Evolutionary conservation across 2,888 invertebrate genomes (phyloP).

Genomic region (Cataglyphis rosenhaueri): DNA sequence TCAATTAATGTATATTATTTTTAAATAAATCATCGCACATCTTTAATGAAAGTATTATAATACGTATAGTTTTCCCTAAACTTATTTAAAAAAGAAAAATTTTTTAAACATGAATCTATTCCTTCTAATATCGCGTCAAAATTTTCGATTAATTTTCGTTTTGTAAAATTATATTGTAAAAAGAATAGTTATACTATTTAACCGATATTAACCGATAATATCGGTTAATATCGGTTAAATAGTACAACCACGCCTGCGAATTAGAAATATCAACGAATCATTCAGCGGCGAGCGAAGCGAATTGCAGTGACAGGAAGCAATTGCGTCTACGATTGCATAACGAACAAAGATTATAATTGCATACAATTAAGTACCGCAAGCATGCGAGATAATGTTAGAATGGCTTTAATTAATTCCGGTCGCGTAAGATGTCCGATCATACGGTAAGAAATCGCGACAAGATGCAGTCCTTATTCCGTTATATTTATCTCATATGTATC

Average conservation of each 20-base stretch:
- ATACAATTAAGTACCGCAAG: slow-evolving; percentile 76
- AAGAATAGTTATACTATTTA: not conserved
- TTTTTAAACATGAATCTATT: not conserved
- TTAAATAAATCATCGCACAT: not conserved
- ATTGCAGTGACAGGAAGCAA: slow-evolving; percentile 69
- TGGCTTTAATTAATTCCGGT: slow-evolving; percentile 75
- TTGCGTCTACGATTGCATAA: slow-evolving; percentile 74
- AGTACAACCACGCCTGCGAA: not conserved
- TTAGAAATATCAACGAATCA: slow-evolving; percentile 43
- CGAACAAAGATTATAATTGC: slow-evolving; percentile 75
- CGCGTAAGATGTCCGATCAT: slow-evolving; percentile 43
- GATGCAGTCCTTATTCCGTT: slow-evolving; percentile 37
- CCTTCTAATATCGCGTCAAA: not conserved
- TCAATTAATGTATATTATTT: not conserved
- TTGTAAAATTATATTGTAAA: not conserved
- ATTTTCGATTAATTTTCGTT: slow-evolving; percentile 9
- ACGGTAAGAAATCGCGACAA: slow-evolving; percentile 9
- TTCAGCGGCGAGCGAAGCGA: slow-evolving; percentile 33
- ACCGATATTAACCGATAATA: not conserved
- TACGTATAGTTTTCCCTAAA: not conserved
- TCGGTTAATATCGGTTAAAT: not conserved
- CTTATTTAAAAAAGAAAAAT: not conserved
- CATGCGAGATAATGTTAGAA: slow-evolving; percentile 73
- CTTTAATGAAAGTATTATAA: not conserved
- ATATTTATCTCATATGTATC: slow-evolving; percentile 3